Base-by-base conservation (phyloP, 2,888 invertebrate genomes). In the Strigamia transsilvanica region DNA sequence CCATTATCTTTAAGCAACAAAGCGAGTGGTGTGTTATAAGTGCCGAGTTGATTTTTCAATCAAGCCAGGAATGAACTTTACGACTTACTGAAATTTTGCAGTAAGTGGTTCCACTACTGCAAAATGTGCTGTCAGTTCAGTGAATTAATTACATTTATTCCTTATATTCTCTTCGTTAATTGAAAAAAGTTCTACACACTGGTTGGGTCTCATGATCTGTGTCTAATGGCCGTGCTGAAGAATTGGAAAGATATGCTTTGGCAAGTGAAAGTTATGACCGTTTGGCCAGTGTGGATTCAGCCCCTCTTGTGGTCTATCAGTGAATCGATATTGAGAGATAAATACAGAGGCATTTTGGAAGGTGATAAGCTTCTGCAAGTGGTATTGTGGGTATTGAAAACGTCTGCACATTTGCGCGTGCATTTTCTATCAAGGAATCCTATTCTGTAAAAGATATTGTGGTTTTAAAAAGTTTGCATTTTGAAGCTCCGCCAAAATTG, bases 351-450 rank as follows among this genome's bases (percentile, higher is more conserved):
- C 73, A 32, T 23, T 73, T 73, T 32, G 4, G 18, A n/a, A 73
- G 13, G 73, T 73, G 73, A 73, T 73, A 73, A 73, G 73, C 73
- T 73, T 73, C 23, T 73, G 27, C 27, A 73, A 73, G 73, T 73
- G 73, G 73, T 27, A 73, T 73, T 73, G 73, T 73, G 73, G 73
- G 73, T 73, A 73, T 73, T 73, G 73, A 73, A 73, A n/a, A 73
- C 73, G 73, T 73, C n/a, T 73, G 73, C 73, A 73, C 73, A 73
- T 73, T 73, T 73, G 73, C 21, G 12, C 10, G 73, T 56, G 73
- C 23, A 23, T 27, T 12, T 32, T 73, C 13, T 73, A 32, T 4
- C 5, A 27, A 73, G 9, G 32, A 27, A 73, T 27, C 27, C 32
- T 73, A 73, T 73, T 73, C 13, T 5, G 23, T 13, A 73, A 15